Evolutionary conservation across 2,888 invertebrate genomes (phyloP), one percentile per base, ranked within the genome.

Genomic region (Drosophila paracracens): DNA sequence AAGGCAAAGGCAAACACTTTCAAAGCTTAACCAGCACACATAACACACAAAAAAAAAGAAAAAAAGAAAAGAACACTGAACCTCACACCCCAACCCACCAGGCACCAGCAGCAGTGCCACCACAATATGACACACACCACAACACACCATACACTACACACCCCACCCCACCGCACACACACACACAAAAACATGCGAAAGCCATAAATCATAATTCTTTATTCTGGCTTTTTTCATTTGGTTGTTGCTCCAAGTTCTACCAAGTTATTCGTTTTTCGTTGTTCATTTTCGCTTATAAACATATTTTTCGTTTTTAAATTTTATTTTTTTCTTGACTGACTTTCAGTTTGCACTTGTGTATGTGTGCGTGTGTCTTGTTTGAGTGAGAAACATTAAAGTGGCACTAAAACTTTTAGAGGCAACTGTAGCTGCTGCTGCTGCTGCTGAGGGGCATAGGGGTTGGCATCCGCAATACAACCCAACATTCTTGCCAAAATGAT

Each of bases 181-280:
- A 25, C 29, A 13, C 51, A 72, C 62, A 76, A 68, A 71, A 90
- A 80, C 87, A 87, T 86, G 84, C 87, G 84, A 87, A 89, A 87
- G 87, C 81, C 90, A 87, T 87, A 87, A 87, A 87, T 87, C 87
- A 87, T 87, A 87, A 87, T 89, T 89, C 79, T 86, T 86, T 89
- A 78, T 88, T 85, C 89, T 90, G 76, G 69, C 71, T 72, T 70
- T 85, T 87, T 79, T 71, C 51, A 64, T 81, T 79, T 73, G 64
- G 63, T 36, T 65, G 58, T 70, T 76, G 71, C 77, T 72, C 65
- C 64, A 68, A 76, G 68, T 78, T 77, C 52, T 72, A 70, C 65
- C 46, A 40, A 46, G 62, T 76, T 76, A 70, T 70, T 62, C 65
- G 65, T 62, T 57, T 72, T 68, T 64, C 74, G 68, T 64, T 73